These are phyloP conservation scores for Barbus barbus DNA, from an alignment of 2,113 vertebrate species.

Conservation along the genomic window DNA sequence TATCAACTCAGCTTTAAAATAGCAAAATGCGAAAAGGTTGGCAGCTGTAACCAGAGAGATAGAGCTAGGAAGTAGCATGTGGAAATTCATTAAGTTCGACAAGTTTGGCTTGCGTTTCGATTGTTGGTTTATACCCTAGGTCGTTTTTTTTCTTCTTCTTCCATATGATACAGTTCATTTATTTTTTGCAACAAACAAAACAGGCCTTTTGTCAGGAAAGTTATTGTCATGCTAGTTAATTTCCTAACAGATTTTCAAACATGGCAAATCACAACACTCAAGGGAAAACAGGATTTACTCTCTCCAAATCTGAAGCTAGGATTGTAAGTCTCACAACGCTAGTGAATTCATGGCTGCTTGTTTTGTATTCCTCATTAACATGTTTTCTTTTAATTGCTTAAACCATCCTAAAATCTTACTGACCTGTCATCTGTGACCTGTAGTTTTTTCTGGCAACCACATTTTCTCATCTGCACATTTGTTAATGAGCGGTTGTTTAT, in stretches of 20 bases:
- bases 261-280: neutral
- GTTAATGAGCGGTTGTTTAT: neutral
- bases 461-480: neutral
- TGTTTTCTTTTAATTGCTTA: slow-evolving; percentile 1
- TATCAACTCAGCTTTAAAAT: neutral
- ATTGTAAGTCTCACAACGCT: neutral
- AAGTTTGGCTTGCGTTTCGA: neutral
- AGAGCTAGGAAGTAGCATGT: neutral
- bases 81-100: slow-evolving; percentile 13
- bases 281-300: slow-evolving; percentile 2
- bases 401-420: neutral
- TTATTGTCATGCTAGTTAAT: neutral
- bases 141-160: neutral
- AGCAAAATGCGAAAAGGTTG: neutral
- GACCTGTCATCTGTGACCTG: neutral
- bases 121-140: slow-evolving; percentile 12
- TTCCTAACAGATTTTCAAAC: slow-evolving; percentile 15
- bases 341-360: neutral
- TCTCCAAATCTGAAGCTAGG: neutral
- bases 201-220: slow-evolving; percentile 22
- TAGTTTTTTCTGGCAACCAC: neutral
- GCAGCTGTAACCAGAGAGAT: neutral
- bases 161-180: slow-evolving; percentile 27
- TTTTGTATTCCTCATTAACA: neutral
- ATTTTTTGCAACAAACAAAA: slow-evolving; percentile 6